A percentile compares a stretch with the other conserved stretches of the same genome.
Conservation (phyloP, 2,797 vertebrate species). For the Peromyscus attwateri region DNA sequence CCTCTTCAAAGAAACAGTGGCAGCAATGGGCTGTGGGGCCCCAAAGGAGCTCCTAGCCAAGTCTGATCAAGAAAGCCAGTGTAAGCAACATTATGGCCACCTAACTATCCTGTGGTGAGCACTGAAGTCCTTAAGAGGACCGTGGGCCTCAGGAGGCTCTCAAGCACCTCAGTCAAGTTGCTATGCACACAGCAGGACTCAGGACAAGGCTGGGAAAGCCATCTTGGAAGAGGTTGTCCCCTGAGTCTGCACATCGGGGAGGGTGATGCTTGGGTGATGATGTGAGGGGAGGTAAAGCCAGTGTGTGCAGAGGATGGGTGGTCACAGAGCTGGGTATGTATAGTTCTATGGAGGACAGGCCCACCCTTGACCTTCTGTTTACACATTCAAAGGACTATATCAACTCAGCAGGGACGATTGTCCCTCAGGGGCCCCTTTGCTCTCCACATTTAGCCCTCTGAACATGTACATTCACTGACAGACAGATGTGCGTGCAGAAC, state of each 20-base stretch:
- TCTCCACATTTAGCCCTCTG: neutral
- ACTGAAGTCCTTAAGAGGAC: fast-evolving
- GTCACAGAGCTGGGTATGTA: fast-evolving
- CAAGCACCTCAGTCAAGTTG: fast-evolving
- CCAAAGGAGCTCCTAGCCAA: fast-evolving
- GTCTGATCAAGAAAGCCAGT: fast-evolving
- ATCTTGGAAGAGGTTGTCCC: no score
- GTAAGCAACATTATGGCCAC: fast-evolving
- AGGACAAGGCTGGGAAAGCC: neutral
- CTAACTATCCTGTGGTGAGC: fast-evolving
- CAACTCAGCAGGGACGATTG: no score
- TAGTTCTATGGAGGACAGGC: fast-evolving
- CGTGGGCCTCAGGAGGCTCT: fast-evolving
- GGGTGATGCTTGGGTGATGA: fast-evolving
- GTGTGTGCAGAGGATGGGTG: no score
- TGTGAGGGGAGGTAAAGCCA: fast-evolving
- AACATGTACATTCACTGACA: fast-evolving
- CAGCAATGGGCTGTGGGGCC: fast-evolving
- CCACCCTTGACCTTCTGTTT: fast-evolving
- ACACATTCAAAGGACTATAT: fast-evolving
- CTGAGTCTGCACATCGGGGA: fast-evolving
- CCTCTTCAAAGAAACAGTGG: fast-evolving
- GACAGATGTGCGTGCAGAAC: neutral
- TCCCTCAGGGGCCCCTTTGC: neutral
- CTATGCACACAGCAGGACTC: neutral